phyloP scores from a whole-genome alignment of 2,888 invertebrate species.

The Megamerina dolium region DNA sequence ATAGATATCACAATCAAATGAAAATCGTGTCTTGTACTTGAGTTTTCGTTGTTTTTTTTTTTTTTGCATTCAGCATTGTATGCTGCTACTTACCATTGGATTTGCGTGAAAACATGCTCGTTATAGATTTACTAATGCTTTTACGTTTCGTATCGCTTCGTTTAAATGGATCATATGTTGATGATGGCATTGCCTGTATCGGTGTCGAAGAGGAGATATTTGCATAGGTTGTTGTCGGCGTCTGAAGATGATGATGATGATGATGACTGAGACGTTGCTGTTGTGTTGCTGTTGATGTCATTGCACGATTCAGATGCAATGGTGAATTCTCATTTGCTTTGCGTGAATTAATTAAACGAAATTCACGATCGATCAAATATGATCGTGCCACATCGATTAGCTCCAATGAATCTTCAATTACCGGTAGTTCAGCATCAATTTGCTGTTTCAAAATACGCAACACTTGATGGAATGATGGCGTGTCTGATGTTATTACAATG shows the following conservation, averaged over 20 bases:
- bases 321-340: conserved; percentile 44
- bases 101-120: conserved; percentile 68
- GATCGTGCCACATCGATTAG: conserved; percentile 72
- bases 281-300: conserved; percentile 19
- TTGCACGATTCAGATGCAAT: conserved; percentile 49
- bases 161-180: conserved; percentile 54
- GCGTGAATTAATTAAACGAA: conserved; percentile 64
- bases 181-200: conserved; percentile 44
- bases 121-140: conserved; percentile 69
- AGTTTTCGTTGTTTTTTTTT: too few relatives aligned
- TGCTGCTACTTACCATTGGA: conserved; percentile 45
- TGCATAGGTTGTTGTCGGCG: conserved; percentile 43
- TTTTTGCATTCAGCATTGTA: too few relatives aligned
- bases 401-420: conserved; percentile 53
- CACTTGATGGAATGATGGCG: conserved; percentile 87
- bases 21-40: too few relatives aligned
- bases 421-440: conserved; percentile 70
- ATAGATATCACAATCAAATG: too few relatives aligned
- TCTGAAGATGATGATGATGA: too few relatives aligned
- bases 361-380: conserved; percentile 73
- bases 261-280: conserved; percentile 31
- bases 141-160: conserved; percentile 66
- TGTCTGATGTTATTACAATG: conserved; percentile 80
- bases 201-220: conserved; percentile 44
- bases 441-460: conserved; percentile 76